Base-by-base conservation (phyloP, 2,888 invertebrate genomes). In the Lasius fuliginosus region DNA sequence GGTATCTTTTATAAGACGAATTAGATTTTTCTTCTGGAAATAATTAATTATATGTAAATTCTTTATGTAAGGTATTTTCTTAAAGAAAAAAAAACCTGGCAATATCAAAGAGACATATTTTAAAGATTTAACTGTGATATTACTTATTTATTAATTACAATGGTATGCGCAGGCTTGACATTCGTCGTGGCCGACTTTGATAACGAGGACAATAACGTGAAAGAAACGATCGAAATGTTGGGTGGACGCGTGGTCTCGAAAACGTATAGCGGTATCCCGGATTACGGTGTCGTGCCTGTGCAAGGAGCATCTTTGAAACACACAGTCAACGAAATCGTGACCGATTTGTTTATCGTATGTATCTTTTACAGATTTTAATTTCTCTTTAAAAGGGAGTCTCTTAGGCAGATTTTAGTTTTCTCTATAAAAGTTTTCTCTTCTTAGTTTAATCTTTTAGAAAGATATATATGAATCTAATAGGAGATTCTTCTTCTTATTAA, bases 281-380 rank as follows among this genome's bases (percentile, higher is more conserved):
- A 97, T 94, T 97, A 96, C 93, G 96, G 96, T 0, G 95, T 98
- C 42, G 96, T 97, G 0, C 97, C 97, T 2, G 82, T 95, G 46
- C 92, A 93, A 65, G 95, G 96, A 0, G 95, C 95, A 4, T 93
- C 95, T 30, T 87, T 96, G 1, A 95, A 95, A 0, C 93, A 95
- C 67, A 94, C 95, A 0, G 97, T 96, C 1, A 94, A 95, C 0
- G 96, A 97, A 91, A 94, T 97, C 0, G 96, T 98, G 81, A 97
- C 97, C 1, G 96, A 97, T 88, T 96, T 97, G 85, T 98, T 97
- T 96, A 95, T 98, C 92, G 97, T 97, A 90, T 95, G 96, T 95
- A n/a, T 81, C 8, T 1, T 60, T 79, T 23, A 15, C 1, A 53
- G 2, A 30, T n/a, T 46, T 46, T 40, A 23, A 58, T 33, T 27